Base-by-base conservation (phyloP, 2,888 invertebrate genomes). In the Tholera decimalis region DNA sequence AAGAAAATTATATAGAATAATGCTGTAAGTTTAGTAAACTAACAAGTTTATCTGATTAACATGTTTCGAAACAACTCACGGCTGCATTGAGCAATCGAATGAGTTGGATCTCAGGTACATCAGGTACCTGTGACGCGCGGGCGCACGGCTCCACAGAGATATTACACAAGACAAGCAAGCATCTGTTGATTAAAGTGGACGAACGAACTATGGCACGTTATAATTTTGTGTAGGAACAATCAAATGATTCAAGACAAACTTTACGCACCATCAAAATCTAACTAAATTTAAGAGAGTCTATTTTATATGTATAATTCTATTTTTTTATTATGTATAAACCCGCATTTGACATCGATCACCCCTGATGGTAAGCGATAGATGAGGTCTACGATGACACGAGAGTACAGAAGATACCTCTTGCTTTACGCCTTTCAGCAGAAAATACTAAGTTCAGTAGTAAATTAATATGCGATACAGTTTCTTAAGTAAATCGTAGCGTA, bases 11-110 rank as follows among this genome's bases (percentile, higher is more conserved):
- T 46, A n/a, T 39, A 18, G n/a, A 30, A 6, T 18, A 39, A n/a
- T 15, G 9, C 20, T 11, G 28, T 28, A 18, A 43, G 24, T 41
- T 47, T 28, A 24, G 30, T 41, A 13, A 47, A 58, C 20, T 22
- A 37, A 58, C 35, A 22, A 57, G 57, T 66, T 73, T 73, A 53
- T 53, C 41, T 41, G 20, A 37, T 73, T 49, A 37, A 26, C 35
- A 73, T 30, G 51, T 66, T 66, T 58, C 30, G 43, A 30, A 41
- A 68, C 11, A 20, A 24, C 35, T 57, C 53, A 54, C 30, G 41
- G 67, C 46, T 22, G 26, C 30, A 41, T 71, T 71, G 51, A 35
- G 67, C 51, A 71, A 73, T 41, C 72, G 35, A 24, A 28, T 58
- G 66, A 37, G 41, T 51, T 26, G 20, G 18, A 18, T 47, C 28